Evolutionary conservation across 2,888 invertebrate species (phyloP).

Genomic region (Chromoteleia sp.): DNA sequence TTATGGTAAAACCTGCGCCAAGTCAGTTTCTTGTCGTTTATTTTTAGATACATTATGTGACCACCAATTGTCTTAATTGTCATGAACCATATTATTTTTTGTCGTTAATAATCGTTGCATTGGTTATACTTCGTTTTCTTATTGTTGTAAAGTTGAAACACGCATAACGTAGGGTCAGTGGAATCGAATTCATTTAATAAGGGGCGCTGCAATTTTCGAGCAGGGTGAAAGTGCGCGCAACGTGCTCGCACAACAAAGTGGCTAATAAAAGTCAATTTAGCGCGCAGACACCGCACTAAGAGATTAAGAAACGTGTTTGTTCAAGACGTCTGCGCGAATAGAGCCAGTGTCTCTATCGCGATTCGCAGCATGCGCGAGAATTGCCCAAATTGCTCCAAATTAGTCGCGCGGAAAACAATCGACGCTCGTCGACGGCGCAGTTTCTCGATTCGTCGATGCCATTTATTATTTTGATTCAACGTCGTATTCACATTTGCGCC

Average conservation of each 20-base stretch:
- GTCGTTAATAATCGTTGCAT: no score
- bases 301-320: conserved; percentile 63
- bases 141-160: conserved; percentile 21
- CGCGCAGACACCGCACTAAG: conserved; percentile 48
- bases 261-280: conserved; percentile 65
- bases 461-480: conserved; percentile 3
- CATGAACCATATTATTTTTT: no score
- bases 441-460: not conserved
- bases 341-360: conserved; percentile 23
- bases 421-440: not conserved
- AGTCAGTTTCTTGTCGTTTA: conserved; percentile 21
- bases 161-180: conserved; percentile 7
- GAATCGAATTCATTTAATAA: conserved; percentile 41
- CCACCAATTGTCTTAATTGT: not conserved
- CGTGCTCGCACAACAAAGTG: conserved; percentile 51
- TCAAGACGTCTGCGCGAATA: conserved; percentile 40
- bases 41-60: conserved; percentile 12
- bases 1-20: conserved; percentile 22
- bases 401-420: conserved; percentile 18
- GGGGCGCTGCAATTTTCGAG: conserved; percentile 21
- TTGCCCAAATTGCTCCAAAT: conserved; percentile 44
- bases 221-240: conserved; percentile 55
- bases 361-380: conserved; percentile 35
- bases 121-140: not conserved
- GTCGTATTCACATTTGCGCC: no score